Evolutionary conservation across 2,888 invertebrate species (phyloP), one percentile per base, ranked within the genome.

Genomic region (Hirtodrosophila cameraria): DNA sequence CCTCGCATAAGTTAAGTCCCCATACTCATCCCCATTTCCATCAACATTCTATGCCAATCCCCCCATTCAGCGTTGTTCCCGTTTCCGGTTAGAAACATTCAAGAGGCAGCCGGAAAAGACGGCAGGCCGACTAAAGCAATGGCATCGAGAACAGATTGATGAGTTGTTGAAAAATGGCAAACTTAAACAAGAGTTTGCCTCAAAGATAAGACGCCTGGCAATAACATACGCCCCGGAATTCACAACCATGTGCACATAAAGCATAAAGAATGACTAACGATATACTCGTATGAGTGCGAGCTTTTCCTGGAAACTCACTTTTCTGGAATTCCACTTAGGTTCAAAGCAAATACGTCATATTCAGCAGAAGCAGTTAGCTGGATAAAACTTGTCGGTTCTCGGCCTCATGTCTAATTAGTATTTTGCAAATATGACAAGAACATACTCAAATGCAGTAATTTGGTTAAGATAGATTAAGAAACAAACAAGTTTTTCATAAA

Each of bases 111-210:
- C 43, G 67, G 72, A 59, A 59, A 46, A 50, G 49, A 46, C 52
- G 48, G 70, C 64, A 36, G 67, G 70, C 64, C 41, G 67, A 60
- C 67, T 57, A 53, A 61, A 67, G 63, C 84, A 61, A 55, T 63
- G 38, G 54, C 64, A 75, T 77, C 72, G 82, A 68, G 53, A 42
- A 73, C 82, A 82, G 87, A 82, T 82, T 82, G 87, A 82, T 82
- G 82, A 82, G 87, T 86, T 86, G 85, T 85, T 82, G 85, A 86
- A 86, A 84, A 82, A 81, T 78, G 70, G 82, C 79, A 82, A 82
- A 86, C 82, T 86, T 84, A 84, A 82, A 86, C 85, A 86, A 84
- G 75, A 84, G 82, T 80, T 84, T 68, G 16, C 42, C 66, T 43
- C 52, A 35, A 30, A 65, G 64, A 66, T 60, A 65, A 55, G 50